Conservation (phyloP, 2,113 vertebrate species). For the Channa maculata region DNA sequence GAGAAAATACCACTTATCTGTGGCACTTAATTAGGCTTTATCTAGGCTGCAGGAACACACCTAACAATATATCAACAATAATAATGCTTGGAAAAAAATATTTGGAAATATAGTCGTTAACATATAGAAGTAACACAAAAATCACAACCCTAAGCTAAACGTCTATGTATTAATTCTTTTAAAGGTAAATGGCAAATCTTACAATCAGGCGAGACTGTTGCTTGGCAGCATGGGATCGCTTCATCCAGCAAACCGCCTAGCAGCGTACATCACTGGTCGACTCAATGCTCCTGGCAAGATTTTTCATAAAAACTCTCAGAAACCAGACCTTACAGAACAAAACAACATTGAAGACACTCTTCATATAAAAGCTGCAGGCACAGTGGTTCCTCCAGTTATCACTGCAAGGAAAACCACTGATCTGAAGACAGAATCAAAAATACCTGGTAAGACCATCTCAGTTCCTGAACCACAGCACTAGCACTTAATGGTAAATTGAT, state of each 20-base stretch:
- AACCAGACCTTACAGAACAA: background rate
- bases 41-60: background rate
- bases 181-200: conserved; percentile 94
- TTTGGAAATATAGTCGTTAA: background rate
- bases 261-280: conserved; percentile 91
- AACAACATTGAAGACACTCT: background rate
- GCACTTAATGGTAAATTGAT: background rate
- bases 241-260: conserved; percentile 93
- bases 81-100: background rate
- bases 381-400: background rate
- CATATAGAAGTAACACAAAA: too few relatives aligned
- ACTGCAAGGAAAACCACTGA: conserved; percentile 12
- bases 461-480: background rate
- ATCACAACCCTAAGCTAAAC: background rate
- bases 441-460: conserved; percentile 37
- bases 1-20: background rate
- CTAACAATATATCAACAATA: background rate
- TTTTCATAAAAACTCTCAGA: conserved; percentile 60
- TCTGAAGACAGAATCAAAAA: background rate
- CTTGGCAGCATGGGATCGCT: conserved; percentile 94
- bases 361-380: background rate
- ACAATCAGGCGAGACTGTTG: conserved; percentile 91
- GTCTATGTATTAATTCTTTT: background rate
- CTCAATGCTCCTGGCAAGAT: conserved; percentile 65
- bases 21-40: background rate